Base-by-base conservation (phyloP, 2,113 vertebrate species). In the Lynx canadensis region DNA sequence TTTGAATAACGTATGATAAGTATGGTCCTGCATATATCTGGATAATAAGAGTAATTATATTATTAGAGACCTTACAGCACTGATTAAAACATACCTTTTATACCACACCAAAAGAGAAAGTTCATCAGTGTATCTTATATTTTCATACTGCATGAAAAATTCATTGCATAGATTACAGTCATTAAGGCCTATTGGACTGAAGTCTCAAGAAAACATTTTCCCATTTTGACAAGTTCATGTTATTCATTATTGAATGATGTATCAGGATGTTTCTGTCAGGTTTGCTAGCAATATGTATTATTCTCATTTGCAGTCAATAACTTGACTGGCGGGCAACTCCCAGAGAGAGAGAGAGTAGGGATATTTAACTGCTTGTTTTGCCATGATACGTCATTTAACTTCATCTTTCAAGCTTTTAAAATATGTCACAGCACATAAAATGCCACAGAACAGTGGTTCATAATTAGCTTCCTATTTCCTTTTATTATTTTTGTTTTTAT, bases 271-370 rank as follows among this genome's bases (percentile, higher is more conserved):
- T 97, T 91, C 88, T 98, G 98, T 98, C 98, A 98, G 52, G 48
- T 98, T 98, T 96, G 71, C 36, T 95, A 97, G 89, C 36, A 97
- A 97, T 96, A 85, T 93, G 78, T 38, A 97, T 98, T 98, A 95
- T 96, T 98, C 96, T 98, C 60, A 52, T 91, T 96, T 98, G 29
- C 85, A 98, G 97, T 99, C 98, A 98, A 97, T 98, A 98, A 85
- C 68, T 97, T 96, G 97, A 98, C 23, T 96, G 91, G 91, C 88
- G 91, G 91, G 95, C 73, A 91, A 96, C 93, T 96, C 91, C 48
- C 93, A 97, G 94, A 73, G 60, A 91, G 93, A 80, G 68, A 69
- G 69, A 97, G 52, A 11, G 3, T 21, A 33, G 97, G 55, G 89
- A 94, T n/a, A 94, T 98, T 98, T 98, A 97, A 84, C 60, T 97